phyloP scores from a whole-genome alignment of 2,113 vertebrate species.

The Nothoprocta perdicaria region DNA sequence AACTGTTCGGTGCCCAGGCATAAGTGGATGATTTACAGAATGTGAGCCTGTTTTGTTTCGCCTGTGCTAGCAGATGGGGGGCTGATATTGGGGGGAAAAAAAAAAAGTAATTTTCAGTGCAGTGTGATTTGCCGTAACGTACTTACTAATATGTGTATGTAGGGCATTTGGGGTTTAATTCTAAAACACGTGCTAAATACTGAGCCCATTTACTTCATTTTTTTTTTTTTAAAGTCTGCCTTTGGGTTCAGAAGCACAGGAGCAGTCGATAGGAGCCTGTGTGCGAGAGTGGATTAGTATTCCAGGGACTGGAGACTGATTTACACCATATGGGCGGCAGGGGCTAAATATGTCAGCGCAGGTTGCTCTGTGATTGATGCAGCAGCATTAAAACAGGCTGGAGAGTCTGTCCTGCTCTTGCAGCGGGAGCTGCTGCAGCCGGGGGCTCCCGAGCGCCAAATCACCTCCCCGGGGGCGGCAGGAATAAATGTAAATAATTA shows the following conservation, averaged over 20 bases:
- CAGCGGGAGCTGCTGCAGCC: slow-evolving; percentile 29
- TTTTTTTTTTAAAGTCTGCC: neutral
- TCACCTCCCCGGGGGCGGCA: slow-evolving; percentile 57
- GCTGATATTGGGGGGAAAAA: slow-evolving; percentile 27
- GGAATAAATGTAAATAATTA: slow-evolving; percentile 74
- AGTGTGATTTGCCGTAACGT: neutral
- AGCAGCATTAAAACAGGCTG: slow-evolving; percentile 41
- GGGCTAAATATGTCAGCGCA: slow-evolving; percentile 40
- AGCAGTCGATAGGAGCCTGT: neutral
- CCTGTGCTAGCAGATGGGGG: neutral
- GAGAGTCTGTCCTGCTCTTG: slow-evolving; percentile 62
- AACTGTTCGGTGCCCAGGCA: slow-evolving; percentile 45
- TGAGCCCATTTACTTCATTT: neutral
- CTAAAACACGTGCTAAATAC: neutral
- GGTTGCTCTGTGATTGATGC: slow-evolving; percentile 58
- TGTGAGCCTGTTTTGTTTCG: slow-evolving; percentile 51
- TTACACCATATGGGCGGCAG: slow-evolving; percentile 44
- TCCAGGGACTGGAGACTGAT: slow-evolving; percentile 36
- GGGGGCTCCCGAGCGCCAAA: slow-evolving; percentile 59
- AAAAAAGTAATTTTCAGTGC: neutral
- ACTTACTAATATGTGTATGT: neutral
- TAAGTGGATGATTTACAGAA: slow-evolving; percentile 64
- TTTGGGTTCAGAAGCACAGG: neutral
- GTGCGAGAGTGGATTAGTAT: slow-evolving; percentile 6
- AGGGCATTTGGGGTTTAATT: neutral